Percentiles rank a stretch among this genome's conserved stretches.
Conservation (phyloP, 2,797 vertebrate species). For the Thunnus albacares region DNA sequence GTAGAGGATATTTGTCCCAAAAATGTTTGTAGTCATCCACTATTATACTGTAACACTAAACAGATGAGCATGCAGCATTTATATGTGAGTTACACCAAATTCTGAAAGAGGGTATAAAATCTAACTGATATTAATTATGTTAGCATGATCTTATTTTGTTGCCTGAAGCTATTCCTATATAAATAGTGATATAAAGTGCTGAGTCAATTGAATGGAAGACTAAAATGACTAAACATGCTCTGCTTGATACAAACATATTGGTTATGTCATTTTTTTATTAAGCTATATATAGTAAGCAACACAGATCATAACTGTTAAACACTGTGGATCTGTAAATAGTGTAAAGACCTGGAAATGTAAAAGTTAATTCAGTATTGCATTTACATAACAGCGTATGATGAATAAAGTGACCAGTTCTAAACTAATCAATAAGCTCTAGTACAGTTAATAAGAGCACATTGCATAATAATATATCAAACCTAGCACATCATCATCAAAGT, state of each 20-base stretch:
- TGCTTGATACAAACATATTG: constrained; percentile 35
- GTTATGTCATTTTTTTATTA: neutral
- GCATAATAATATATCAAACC: neutral
- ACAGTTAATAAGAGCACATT: neutral
- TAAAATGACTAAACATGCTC: constrained; percentile 68
- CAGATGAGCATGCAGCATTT: constrained; percentile 69
- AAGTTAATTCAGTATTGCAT: neutral
- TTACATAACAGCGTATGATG: neutral
- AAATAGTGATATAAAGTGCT: constrained; percentile 8
- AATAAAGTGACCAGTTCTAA: neutral
- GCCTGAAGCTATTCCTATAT: constrained; percentile 6
- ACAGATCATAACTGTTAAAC: neutral
- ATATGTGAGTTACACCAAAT: constrained; percentile 4
- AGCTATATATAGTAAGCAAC: neutral
- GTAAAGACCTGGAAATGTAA: neutral
- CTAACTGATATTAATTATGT: constrained; percentile 10
- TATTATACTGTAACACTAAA: constrained; percentile 17
- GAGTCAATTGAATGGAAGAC: constrained; percentile 35
- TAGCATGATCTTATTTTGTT: constrained; percentile 42
- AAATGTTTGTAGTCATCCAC: constrained; percentile 28
- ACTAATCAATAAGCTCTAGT: neutral
- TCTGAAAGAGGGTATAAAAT: neutral
- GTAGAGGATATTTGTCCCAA: constrained; percentile 36
- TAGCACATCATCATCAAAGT: neutral
- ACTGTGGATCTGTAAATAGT: neutral